Base-by-base conservation (phyloP, 2,888 invertebrate genomes). In the Drosophila algonquin region DNA sequence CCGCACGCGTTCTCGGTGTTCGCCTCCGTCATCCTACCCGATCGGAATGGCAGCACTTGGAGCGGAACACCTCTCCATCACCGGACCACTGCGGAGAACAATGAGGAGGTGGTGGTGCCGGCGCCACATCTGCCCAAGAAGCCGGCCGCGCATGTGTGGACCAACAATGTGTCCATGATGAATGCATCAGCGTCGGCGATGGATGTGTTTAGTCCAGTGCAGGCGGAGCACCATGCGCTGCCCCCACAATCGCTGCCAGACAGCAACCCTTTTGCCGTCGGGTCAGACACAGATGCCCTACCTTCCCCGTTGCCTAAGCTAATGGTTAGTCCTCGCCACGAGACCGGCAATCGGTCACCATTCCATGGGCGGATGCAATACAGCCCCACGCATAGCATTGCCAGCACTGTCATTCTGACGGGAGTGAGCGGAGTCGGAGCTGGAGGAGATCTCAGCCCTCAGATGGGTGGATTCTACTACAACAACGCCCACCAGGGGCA, bases 11-110 rank as follows among this genome's bases (percentile, higher is more conserved):
- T 84, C 77, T 88, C 92, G 7, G 90, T 92, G 24, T 92, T 92
- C 73, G 92, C 91, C 21, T 91, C 90, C 60, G 91, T 92, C n/a
- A 89, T 91, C 27, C 89, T 92, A 82, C 91, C 92, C 40, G 92
- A 91, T 51, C 86, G 91, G 48, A 91, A 87, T 62, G 85, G 87
- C 46, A 69, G 52, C 63, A 76, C 71, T 48, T 83, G 83, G 83
- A 77, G 68, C 67, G 77, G 89, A 53, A 75, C 79, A 21, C 59
- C 82, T 1, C 21, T 75, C 32, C 81, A 79, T 30, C 76, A 75
- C 27, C 65, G 75, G 6, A 16, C 35, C 18, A 46, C 72, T 30
- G 18, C 63, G 32, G 82, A 60, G 45, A 77, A 79, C 57, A 87
- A 86, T 69, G 90, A 77, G 18, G 87, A 81, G 47, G 59, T 72